Percentiles rank a stretch among this genome's conserved stretches.
Evolutionary conservation across 2,797 vertebrate species (phyloP).

Genomic region (Remorina albescens): DNA sequence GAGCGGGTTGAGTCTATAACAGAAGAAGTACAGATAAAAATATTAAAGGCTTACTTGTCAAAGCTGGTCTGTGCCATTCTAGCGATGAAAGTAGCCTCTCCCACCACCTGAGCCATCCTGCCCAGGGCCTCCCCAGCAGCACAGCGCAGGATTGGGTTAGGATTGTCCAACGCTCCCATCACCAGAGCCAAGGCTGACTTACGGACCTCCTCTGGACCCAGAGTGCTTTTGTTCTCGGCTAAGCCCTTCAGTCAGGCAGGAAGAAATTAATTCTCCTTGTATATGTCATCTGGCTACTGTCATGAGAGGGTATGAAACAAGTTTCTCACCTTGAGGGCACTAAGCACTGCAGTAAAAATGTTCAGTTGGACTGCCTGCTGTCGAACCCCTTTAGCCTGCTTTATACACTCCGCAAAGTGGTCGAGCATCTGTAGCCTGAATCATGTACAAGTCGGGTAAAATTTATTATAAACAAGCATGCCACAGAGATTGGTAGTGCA

Average conservation of each 20-base stretch:
- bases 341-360: conserved; percentile 98
- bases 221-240: conserved; percentile 97
- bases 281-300: conserved; percentile 2
- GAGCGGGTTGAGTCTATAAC: background rate
- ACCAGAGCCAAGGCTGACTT: conserved; percentile 96
- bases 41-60: conserved; percentile 91
- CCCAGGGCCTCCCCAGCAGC: conserved; percentile 98
- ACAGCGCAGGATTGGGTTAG: conserved; percentile 97
- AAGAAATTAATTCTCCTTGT: conserved; percentile 11
- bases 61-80: conserved; percentile 99
- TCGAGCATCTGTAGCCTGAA: conserved; percentile 97
- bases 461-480: background rate
- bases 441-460: conserved; percentile 12
- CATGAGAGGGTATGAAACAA: background rate
- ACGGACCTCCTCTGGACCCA: conserved; percentile 98
- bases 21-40: background rate
- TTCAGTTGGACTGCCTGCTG: conserved; percentile 99
- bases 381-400: conserved; percentile 97
- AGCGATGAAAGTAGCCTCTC: conserved; percentile 97
- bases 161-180: conserved; percentile 98
- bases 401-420: conserved; percentile 99
- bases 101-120: conserved; percentile 98
- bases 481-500: background rate
- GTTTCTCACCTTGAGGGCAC: conserved; percentile 93
- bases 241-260: conserved; percentile 87